Evolutionary conservation across 2,113 vertebrate genomes (phyloP).

Genomic region (Arvicanthis niloticus): DNA sequence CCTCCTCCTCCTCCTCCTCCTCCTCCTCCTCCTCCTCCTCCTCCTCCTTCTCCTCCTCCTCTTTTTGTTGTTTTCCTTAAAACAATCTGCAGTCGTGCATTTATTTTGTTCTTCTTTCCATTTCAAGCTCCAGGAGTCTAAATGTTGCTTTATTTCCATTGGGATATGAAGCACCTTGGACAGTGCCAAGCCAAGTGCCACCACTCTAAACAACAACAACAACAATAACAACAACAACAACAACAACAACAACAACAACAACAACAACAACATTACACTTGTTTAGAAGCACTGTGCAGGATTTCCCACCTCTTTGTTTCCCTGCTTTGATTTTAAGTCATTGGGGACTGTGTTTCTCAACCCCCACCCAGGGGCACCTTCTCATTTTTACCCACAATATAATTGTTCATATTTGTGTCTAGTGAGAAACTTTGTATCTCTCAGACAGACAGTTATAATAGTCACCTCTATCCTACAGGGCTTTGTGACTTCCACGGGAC

Average conservation of each 20-base stretch:
- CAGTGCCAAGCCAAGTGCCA: background rate
- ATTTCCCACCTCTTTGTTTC: background rate
- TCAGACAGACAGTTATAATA: background rate
- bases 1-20: no score
- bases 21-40: no score
- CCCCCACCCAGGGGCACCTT: background rate
- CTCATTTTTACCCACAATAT: background rate
- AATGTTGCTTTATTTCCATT: background rate
- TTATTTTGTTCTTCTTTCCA: background rate
- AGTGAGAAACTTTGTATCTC: background rate
- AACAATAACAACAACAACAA: no score
- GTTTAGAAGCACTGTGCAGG: background rate
- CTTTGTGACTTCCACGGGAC: background rate
- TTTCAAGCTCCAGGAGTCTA: background rate
- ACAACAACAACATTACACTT: background rate
- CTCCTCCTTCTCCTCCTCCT: no score
- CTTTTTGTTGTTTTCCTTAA: background rate
- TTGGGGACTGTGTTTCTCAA: background rate
- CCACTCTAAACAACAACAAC: no score
- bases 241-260: background rate
- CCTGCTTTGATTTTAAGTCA: background rate
- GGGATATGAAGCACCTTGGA: background rate
- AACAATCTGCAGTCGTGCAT: background rate
- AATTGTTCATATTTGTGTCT: constrained; percentile 1
- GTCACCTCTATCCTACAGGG: background rate